Evolutionary conservation across 2,888 invertebrate genomes (phyloP).

Genomic region (Cheilosia grossa): DNA sequence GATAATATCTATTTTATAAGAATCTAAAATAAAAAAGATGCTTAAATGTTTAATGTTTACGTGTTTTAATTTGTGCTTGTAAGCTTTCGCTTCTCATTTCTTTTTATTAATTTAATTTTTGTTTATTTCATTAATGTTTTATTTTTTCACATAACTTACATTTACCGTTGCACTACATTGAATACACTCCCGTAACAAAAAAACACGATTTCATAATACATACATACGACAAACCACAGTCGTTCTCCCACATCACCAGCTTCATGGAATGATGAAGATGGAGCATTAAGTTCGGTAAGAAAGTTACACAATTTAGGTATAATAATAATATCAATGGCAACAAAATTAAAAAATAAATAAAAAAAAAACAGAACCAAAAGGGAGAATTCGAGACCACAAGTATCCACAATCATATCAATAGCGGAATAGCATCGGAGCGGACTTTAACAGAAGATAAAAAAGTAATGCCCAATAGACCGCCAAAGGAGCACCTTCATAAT

Average conservation of each 20-base stretch:
- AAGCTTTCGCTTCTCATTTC: constrained; percentile 12
- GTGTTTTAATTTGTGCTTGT: constrained; percentile 12
- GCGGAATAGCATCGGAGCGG: constrained; percentile 57
- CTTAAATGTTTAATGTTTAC: constrained; percentile 2
- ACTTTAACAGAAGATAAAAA: constrained; percentile 60
- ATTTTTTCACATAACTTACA: constrained; percentile 64
- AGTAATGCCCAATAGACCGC: constrained; percentile 20
- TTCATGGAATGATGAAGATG: constrained; percentile 83
- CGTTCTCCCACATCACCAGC: constrained; percentile 82
- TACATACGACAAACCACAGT: constrained; percentile 77
- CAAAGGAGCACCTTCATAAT: constrained; percentile 36
- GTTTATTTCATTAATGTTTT: constrained; percentile 53
- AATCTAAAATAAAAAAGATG: not conserved
- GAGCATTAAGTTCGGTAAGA: constrained; percentile 81
- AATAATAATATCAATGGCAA: constrained; percentile 53
- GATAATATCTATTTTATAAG: not conserved
- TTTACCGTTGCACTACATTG: constrained; percentile 50
- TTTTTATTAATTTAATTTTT: constrained; percentile 22
- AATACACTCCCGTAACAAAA: constrained; percentile 59
- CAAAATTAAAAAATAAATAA: constrained; percentile 24
- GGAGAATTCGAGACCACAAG: constrained; percentile 77
- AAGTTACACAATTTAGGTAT: constrained; percentile 31
- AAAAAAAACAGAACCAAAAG: constrained; percentile 78
- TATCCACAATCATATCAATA: constrained; percentile 77
- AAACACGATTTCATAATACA: constrained; percentile 37